Evolutionary conservation across 1,140 invertebrate genomes (phyloP).

Genomic region (Apis cerana): DNA sequence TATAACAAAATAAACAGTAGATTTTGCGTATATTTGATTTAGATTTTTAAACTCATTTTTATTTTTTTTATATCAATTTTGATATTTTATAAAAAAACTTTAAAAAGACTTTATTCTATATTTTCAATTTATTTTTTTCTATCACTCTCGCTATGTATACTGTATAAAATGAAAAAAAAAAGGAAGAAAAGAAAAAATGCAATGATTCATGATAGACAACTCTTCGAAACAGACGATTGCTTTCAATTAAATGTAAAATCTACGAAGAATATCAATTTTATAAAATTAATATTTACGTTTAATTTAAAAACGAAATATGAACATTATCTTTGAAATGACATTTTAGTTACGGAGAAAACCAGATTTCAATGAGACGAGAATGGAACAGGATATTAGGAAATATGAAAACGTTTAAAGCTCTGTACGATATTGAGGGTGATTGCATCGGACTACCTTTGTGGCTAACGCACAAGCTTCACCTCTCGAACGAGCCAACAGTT

Average conservation of each 20-base stretch:
- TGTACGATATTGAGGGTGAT: background rate
- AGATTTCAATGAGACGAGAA: background rate
- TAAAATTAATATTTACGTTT: background rate
- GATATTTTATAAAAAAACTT: no score
- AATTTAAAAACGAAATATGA: background rate
- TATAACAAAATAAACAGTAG: no score
- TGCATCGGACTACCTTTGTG: conserved; percentile 18
- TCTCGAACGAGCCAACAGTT: conserved; percentile 18
- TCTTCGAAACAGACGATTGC: background rate
- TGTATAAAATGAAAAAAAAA: background rate
- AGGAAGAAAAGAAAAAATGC: no score
- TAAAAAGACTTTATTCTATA: no score
- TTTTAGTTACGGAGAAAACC: background rate
- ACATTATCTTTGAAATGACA: background rate
- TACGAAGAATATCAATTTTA: background rate
- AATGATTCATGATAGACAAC: background rate
- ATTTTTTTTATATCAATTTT: no score
- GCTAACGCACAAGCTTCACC: background rate
- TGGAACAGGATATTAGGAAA: background rate
- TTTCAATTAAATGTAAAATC: background rate
- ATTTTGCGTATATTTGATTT: no score
- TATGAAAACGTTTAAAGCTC: conserved; percentile 16
- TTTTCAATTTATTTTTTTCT: no score
- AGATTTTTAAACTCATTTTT: no score
- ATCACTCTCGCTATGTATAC: no score